Percentiles rank a stretch among this genome's conserved stretches.
phyloP scores from a whole-genome alignment of 2,888 invertebrate genomes.

The Exocentrus adspersus region DNA sequence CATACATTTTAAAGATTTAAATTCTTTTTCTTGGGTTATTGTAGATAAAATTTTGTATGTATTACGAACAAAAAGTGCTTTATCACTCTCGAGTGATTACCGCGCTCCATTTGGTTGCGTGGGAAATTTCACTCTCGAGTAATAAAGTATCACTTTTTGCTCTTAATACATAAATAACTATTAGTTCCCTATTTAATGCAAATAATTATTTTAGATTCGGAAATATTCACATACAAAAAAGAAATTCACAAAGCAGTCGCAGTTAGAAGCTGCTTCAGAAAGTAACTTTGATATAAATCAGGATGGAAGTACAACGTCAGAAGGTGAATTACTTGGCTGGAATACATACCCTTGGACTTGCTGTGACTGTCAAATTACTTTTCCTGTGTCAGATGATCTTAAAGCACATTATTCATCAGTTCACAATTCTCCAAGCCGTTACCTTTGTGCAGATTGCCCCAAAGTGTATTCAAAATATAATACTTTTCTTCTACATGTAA shows the following conservation, averaged over 20 bases:
- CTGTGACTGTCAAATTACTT: slow-evolving; percentile 65
- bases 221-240: slow-evolving; percentile 37
- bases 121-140: no score
- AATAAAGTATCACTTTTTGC: no score
- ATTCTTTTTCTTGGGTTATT: no score
- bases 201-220: slow-evolving; percentile 31
- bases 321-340: slow-evolving; percentile 58
- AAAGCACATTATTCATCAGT: slow-evolving; percentile 70
- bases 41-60: no score
- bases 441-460: slow-evolving; percentile 75
- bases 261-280: slow-evolving; percentile 42
- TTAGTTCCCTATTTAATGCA: neutral
- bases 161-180: no score
- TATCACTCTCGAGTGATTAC: no score
- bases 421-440: slow-evolving; percentile 72
- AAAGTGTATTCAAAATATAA: slow-evolving; percentile 71
- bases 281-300: slow-evolving; percentile 53
- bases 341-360: slow-evolving; percentile 67
- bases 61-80: no score
- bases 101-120: no score
- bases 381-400: slow-evolving; percentile 65
- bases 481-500: slow-evolving; percentile 72
- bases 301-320: slow-evolving; percentile 58
- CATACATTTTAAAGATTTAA: no score
- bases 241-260: slow-evolving; percentile 32